Evolutionary conservation across 2,797 vertebrate species (phyloP).

Genomic region (Onychomys arenicola): DNA sequence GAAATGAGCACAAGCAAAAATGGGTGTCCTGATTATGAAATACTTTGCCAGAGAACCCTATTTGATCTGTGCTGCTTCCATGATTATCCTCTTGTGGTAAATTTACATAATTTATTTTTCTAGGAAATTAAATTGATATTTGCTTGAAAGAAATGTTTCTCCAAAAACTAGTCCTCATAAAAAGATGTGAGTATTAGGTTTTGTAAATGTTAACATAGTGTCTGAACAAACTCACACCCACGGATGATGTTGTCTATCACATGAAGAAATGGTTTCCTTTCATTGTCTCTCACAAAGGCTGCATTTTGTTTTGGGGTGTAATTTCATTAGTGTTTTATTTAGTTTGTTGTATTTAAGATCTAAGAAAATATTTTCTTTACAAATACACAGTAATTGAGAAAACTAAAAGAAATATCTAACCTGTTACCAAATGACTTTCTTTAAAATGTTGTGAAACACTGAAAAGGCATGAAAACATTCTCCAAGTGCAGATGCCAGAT

Average conservation of each 20-base stretch:
- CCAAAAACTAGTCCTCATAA: neutral
- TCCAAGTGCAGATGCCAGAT: neutral
- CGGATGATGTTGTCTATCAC: neutral
- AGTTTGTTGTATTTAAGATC: neutral
- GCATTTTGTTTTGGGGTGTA: neutral
- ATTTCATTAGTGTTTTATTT: neutral
- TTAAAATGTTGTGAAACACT: neutral
- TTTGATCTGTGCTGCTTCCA: neutral
- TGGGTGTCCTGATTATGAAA: neutral
- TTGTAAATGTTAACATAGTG: neutral
- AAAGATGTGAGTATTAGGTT: neutral
- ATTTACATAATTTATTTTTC: neutral
- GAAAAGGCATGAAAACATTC: neutral
- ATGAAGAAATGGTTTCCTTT: neutral
- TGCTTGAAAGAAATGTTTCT: neutral
- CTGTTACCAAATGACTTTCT: neutral
- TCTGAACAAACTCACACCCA: neutral
- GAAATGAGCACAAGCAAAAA: neutral
- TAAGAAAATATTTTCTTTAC: neutral
- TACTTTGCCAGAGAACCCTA: neutral
- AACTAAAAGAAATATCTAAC: neutral
- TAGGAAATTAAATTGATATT: neutral
- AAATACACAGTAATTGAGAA: neutral
- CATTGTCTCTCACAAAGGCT: neutral
- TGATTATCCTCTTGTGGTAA: neutral